These are phyloP conservation scores for Zoanthus sansibaricus DNA, from an alignment of 92 coral and sea anemone species.

Conservation along the genomic window DNA sequence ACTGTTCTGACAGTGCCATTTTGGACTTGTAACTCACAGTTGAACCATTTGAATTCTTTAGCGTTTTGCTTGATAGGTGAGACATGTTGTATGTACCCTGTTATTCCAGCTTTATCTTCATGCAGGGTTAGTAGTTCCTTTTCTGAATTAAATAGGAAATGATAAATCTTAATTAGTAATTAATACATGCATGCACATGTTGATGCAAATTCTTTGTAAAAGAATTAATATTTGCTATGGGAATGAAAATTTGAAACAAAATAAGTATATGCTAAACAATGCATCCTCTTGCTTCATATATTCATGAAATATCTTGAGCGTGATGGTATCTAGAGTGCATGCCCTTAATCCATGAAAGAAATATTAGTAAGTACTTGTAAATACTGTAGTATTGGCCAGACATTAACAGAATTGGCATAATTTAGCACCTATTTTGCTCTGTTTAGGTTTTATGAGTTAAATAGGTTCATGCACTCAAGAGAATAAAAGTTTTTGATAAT, in stretches of 20 bases:
- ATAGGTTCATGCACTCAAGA: not conserved
- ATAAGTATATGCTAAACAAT: not conserved
- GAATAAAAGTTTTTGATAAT: not conserved
- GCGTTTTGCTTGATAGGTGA: constrained; percentile 56
- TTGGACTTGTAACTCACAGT: constrained; percentile 52
- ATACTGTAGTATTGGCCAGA: not conserved
- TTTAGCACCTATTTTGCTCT: not conserved
- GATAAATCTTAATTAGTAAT: constrained; percentile 17
- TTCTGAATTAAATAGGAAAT: constrained; percentile 2
- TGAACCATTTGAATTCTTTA: constrained; percentile 54
- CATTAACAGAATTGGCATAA: not conserved
- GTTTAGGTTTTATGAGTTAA: not conserved
- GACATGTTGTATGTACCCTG: constrained; percentile 48
- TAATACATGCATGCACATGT: not conserved
- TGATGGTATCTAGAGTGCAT: constrained; percentile 4
- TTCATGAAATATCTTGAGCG: constrained; percentile 7
- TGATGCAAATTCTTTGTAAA: not conserved
- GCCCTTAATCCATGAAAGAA: constrained; percentile 5
- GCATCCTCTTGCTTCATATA: not conserved
- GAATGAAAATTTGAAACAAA: constrained; percentile 1
- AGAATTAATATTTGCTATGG: constrained; percentile 1
- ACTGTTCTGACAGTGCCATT: constrained; percentile 54
- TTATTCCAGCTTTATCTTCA: not conserved
- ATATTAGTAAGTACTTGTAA: not conserved
- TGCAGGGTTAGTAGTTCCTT: not conserved